A percentile compares a stretch with the other conserved stretches of the same genome.
These are phyloP conservation scores for Heterochromis multidens DNA, from an alignment of 2,113 vertebrate genomes.

Conservation along the genomic window DNA sequence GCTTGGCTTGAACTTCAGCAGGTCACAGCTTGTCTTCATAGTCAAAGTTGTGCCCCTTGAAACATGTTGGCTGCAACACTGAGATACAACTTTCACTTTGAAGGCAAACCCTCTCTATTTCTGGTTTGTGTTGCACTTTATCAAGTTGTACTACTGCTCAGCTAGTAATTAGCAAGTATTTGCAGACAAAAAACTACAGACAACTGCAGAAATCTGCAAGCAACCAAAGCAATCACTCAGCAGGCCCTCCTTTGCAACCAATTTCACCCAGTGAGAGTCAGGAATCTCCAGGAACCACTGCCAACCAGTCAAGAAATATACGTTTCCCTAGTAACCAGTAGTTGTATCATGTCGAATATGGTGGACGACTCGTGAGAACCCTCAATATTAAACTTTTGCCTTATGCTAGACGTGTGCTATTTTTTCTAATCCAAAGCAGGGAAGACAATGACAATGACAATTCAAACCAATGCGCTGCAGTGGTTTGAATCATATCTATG, in stretches of 20 bases:
- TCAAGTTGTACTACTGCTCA: not conserved
- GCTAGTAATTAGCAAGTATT: not conserved
- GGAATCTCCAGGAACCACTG: not conserved
- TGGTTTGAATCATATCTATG: too few relatives aligned
- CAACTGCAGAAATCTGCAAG: not conserved
- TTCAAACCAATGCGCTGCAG: too few relatives aligned
- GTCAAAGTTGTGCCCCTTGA: not conserved
- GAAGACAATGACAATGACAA: too few relatives aligned
- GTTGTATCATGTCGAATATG: too few relatives aligned
- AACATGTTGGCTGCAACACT: too few relatives aligned
- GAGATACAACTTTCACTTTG: not conserved
- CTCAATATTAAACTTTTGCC: too few relatives aligned
- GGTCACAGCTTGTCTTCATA: not conserved
- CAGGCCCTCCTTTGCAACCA: not conserved
- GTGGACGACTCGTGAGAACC: too few relatives aligned
- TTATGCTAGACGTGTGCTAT: too few relatives aligned
- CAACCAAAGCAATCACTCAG: not conserved
- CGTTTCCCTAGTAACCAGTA: not conserved
- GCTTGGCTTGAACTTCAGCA: not conserved
- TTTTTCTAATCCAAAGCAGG: too few relatives aligned
- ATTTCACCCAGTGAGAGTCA: not conserved
- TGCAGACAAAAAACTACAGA: not conserved
- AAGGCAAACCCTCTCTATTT: not conserved
- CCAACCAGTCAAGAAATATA: not conserved
- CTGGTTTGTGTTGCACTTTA: not conserved